Evolutionary conservation across 2,888 invertebrate genomes (phyloP).

Genomic region (Apodemia zela): DNA sequence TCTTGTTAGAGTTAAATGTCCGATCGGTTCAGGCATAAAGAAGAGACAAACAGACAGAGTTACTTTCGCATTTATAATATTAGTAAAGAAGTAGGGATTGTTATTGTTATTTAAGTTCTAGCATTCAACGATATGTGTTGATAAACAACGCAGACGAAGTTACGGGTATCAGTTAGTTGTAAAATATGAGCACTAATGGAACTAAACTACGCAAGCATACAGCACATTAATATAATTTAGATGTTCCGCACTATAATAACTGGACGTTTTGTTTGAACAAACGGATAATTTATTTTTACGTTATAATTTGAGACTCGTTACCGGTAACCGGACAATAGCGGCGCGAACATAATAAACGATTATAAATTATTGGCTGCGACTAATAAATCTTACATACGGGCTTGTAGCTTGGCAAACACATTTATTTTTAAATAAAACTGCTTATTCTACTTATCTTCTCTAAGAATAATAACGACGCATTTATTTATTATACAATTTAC

Average conservation of each 20-base stretch:
- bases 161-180: background rate
- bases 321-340: conserved; percentile 29
- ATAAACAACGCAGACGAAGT: too few relatives aligned
- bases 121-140: too few relatives aligned
- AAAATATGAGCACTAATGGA: conserved; percentile 21
- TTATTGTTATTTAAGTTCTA: too few relatives aligned
- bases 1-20: too few relatives aligned
- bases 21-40: too few relatives aligned
- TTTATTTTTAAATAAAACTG: background rate
- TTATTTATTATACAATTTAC: too few relatives aligned
- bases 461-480: too few relatives aligned
- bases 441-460: too few relatives aligned
- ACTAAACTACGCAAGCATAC: conserved; percentile 1
- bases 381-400: conserved; percentile 23
- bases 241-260: conserved; percentile 8
- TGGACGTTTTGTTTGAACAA: conserved; percentile 10
- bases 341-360: conserved; percentile 38
- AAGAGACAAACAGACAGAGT: too few relatives aligned
- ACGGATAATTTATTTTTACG: conserved; percentile 14
- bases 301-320: conserved; percentile 26
- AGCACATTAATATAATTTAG: conserved; percentile 14
- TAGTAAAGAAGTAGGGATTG: too few relatives aligned
- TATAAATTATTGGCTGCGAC: conserved; percentile 40
- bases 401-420: background rate
- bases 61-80: too few relatives aligned